Evolutionary conservation across 2,113 vertebrate species (phyloP).

Genomic region (Peromyscus polionotus): DNA sequence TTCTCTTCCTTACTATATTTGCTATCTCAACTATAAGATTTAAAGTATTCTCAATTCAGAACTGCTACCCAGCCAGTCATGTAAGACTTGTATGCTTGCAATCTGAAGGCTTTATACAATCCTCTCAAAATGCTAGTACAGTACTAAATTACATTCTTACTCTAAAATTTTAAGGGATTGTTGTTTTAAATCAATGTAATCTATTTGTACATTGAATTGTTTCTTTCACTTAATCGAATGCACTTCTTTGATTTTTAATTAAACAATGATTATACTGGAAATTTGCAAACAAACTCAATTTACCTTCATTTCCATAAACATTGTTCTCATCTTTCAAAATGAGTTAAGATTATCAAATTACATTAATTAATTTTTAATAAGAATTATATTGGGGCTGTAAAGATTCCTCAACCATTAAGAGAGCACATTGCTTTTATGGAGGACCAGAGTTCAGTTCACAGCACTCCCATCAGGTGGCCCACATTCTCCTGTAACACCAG

Average conservation of each 20-base stretch:
- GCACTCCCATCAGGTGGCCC: neutral
- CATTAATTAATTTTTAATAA: neutral
- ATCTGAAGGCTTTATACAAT: neutral
- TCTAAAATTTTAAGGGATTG: neutral
- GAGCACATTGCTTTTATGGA: neutral
- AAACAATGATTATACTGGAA: neutral
- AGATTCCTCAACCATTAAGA: neutral
- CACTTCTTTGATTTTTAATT: neutral
- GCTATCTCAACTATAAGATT: neutral
- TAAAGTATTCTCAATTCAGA: neutral
- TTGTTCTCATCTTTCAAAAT: neutral
- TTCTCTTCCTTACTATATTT: neutral
- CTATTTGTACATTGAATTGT: neutral
- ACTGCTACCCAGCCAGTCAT: too few relatives aligned
- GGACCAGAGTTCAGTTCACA: neutral
- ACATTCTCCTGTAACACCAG: neutral
- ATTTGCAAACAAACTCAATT: neutral
- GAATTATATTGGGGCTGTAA: neutral
- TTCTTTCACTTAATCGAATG: neutral
- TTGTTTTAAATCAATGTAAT: neutral
- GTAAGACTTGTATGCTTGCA: neutral
- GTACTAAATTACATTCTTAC: neutral
- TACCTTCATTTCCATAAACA: neutral
- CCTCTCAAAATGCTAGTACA: neutral
- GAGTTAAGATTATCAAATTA: neutral